Evolutionary conservation across 2,797 vertebrate genomes (phyloP).

Genomic region (Ficedula albicollis): DNA sequence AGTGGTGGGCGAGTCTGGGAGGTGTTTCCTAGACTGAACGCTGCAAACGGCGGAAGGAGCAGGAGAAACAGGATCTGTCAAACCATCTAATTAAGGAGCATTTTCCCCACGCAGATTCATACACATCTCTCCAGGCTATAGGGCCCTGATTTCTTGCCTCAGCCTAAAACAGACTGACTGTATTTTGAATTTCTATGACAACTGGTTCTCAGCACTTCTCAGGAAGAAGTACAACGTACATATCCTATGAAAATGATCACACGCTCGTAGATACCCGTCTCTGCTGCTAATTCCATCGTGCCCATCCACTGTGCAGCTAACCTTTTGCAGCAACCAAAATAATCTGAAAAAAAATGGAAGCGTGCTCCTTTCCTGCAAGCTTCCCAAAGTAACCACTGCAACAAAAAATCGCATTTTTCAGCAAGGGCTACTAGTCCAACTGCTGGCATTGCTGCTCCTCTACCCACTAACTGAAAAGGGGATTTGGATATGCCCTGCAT

Average conservation of each 20-base stretch:
- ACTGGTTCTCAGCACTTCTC: conserved; percentile 4
- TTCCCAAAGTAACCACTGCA: not conserved
- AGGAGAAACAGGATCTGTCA: conserved; percentile 49
- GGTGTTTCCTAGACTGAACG: not conserved
- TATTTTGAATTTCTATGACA: not conserved
- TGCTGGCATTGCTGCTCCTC: not conserved
- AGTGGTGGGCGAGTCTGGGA: not conserved
- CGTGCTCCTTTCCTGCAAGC: accelerated
- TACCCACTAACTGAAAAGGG: not conserved
- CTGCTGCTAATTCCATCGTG: not conserved
- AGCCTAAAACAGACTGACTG: not conserved
- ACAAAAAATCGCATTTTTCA: not conserved
- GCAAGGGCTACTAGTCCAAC: not conserved
- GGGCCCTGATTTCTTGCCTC: conserved; percentile 7
- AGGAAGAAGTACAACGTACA: accelerated
- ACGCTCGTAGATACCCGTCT: accelerated
- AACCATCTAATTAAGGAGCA: not conserved
- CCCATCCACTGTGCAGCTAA: not conserved
- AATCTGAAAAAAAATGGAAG: not conserved
- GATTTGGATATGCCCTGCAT: not conserved
- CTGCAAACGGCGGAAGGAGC: not conserved
- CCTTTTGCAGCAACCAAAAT: not conserved
- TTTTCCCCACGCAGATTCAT: not conserved
- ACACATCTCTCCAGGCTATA: not conserved
- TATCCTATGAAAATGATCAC: not conserved